Percentiles rank a stretch among this genome's conserved stretches.
phyloP scores from a whole-genome alignment of 2,113 vertebrate genomes.

The Cyphomyrus plagiostoma region DNA sequence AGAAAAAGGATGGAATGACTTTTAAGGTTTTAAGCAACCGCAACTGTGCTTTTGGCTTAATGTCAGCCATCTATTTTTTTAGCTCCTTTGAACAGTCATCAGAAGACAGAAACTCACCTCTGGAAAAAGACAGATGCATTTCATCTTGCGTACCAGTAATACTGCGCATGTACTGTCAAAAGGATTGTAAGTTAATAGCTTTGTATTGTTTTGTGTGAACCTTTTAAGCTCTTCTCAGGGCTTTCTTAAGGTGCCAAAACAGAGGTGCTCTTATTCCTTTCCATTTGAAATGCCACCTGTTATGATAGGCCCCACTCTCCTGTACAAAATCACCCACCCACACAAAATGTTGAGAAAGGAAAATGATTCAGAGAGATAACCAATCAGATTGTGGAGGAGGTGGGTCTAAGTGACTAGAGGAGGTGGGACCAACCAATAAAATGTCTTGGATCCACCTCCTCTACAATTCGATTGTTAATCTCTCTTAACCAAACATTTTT shows the following conservation, averaged over 20 bases:
- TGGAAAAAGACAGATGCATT: neutral
- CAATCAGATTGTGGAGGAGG: neutral
- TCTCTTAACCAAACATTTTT: neutral
- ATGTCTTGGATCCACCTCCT: neutral
- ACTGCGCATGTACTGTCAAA: neutral
- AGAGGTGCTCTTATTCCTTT: neutral
- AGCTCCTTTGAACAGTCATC: neutral
- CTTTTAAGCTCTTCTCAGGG: neutral
- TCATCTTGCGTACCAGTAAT: neutral
- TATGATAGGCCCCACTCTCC: neutral
- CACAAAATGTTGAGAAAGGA: too few relatives aligned
- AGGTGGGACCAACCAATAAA: neutral
- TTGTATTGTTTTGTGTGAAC: neutral
- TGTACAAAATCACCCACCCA: neutral
- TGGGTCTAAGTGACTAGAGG: neutral
- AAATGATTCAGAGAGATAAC: neutral
- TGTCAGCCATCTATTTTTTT: neutral
- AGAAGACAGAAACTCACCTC: neutral
- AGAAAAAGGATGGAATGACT: neutral
- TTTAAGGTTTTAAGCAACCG: neutral
- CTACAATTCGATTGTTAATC: neutral
- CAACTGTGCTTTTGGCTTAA: neutral
- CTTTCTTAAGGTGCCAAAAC: neutral
- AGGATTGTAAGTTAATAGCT: neutral
- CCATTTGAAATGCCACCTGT: neutral